Conservation (phyloP, 2,113 vertebrate genomes). For the Manacus vitellinus region DNA sequence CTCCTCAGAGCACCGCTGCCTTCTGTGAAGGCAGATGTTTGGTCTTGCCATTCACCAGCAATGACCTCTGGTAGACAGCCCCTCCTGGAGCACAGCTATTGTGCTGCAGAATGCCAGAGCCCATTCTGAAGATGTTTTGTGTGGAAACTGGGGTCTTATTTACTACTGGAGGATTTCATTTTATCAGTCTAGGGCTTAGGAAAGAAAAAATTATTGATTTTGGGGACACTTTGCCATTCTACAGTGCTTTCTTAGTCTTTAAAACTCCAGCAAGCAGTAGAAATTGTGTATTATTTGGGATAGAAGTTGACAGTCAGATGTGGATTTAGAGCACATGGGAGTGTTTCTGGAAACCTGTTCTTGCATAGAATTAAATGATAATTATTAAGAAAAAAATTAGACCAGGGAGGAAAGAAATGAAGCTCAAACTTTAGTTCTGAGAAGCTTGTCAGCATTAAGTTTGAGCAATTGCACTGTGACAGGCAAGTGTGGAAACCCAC, state of each 20-base stretch:
- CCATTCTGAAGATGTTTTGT: not conserved
- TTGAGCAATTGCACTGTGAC: not conserved
- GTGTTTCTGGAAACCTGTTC: not conserved
- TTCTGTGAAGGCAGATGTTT: not conserved
- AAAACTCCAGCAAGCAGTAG: not conserved
- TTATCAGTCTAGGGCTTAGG: not conserved
- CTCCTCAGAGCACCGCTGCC: not conserved
- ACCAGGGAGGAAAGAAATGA: not conserved
- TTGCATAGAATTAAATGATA: not conserved
- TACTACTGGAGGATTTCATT: not conserved
- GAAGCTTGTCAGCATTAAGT: not conserved
- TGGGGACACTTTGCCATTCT: not conserved
- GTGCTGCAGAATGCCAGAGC: not conserved
- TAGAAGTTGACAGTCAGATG: not conserved
- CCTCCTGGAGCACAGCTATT: not conserved
- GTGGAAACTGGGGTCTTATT: not conserved
- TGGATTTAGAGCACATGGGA: not conserved
- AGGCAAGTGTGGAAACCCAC: not conserved
- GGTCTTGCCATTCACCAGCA: not conserved
- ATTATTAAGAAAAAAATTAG: not conserved
- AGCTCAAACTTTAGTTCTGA: not conserved
- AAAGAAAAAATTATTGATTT: not conserved
- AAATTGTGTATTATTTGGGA: not conserved
- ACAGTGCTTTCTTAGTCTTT: not conserved
- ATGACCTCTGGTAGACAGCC: not conserved